Base-by-base conservation (phyloP, 2,888 invertebrate genomes). In the Trichacis sp. region DNA sequence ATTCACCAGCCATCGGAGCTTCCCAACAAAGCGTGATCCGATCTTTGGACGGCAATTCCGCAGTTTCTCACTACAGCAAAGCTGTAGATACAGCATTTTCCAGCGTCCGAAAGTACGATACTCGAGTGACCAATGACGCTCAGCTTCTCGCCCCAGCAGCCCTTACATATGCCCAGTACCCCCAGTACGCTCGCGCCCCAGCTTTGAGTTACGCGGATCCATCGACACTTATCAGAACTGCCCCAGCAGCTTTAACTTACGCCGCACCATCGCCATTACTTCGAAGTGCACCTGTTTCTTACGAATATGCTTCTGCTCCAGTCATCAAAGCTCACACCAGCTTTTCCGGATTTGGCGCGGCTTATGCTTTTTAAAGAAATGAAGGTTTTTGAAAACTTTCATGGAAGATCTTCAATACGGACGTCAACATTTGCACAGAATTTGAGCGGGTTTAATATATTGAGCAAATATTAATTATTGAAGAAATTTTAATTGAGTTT, bases 41-140 rank as follows among this genome's bases (percentile, higher is more conserved):
- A 64, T 88, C 88, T 18, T 85, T 87, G 63, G 89, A 87, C 62
- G 88, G 85, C 67, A 88, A 88, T 73, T 84, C 85, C 59, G 86
- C 86, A 40, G 86, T 89, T 2, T 88, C 89, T 55, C 85, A 86
- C 76, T 86, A 87, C 84, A 86, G 87, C 73, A 91, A 91, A 80
- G 87, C 89, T 68, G 88, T 91, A 69, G 90, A 90, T 82, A 91
- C 91, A 11, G 91, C 91, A 2, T 91, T 88, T 86, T 90, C 90
- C 56, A 90, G 90, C 78, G 90, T 91, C 29, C 88, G 89, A 71
- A 91, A 91, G 78, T 85, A 89, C 42, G 91, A 91, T 75, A 88
- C 91, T 17, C 88, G 91, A 15, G 88, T 91, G 24, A 90, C 89
- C 85, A 91, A 89, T 75, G 88, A 89, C 74, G 87, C 85, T 70